Evolutionary conservation across 2,888 invertebrate genomes (phyloP).

Genomic region (Andrena bucephala): DNA sequence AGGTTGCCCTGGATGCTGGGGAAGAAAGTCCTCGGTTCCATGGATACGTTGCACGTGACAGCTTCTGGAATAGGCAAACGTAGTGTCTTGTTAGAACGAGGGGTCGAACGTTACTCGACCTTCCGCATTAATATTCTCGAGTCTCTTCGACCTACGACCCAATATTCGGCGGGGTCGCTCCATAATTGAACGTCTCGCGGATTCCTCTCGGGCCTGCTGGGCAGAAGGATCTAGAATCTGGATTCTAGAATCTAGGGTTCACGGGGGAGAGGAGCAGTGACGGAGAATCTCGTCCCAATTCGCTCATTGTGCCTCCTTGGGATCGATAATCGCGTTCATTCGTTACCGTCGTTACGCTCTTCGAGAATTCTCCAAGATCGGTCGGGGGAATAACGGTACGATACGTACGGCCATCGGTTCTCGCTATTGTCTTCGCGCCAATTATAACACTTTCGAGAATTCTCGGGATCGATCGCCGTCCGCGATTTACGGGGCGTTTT

Average conservation of each 20-base stretch:
- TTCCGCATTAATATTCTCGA: slow-evolving; percentile 73
- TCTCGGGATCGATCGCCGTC: not conserved
- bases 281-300: slow-evolving; percentile 55
- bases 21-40: slow-evolving; percentile 84
- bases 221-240: slow-evolving; percentile 4
- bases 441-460: no score
- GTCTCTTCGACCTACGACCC: slow-evolving; percentile 75
- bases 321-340: slow-evolving; percentile 68
- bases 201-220: slow-evolving; percentile 60
- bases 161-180: slow-evolving; percentile 67
- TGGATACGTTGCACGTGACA: slow-evolving; percentile 72
- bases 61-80: slow-evolving; percentile 73
- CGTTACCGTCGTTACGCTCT: slow-evolving; percentile 46
- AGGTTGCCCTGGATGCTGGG: slow-evolving; percentile 87
- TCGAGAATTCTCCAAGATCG: not conserved
- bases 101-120: slow-evolving; percentile 54
- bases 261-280: slow-evolving; percentile 22
- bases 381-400: no score
- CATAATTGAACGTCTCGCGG: slow-evolving; percentile 64
- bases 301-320: slow-evolving; percentile 45
- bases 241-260: slow-evolving; percentile 16
- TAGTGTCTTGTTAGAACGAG: slow-evolving; percentile 8
- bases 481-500: not conserved
- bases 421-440: no score
- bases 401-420: no score